Evolutionary conservation across 1,140 invertebrate species (phyloP).

Genomic region (Drosophila virilis): DNA sequence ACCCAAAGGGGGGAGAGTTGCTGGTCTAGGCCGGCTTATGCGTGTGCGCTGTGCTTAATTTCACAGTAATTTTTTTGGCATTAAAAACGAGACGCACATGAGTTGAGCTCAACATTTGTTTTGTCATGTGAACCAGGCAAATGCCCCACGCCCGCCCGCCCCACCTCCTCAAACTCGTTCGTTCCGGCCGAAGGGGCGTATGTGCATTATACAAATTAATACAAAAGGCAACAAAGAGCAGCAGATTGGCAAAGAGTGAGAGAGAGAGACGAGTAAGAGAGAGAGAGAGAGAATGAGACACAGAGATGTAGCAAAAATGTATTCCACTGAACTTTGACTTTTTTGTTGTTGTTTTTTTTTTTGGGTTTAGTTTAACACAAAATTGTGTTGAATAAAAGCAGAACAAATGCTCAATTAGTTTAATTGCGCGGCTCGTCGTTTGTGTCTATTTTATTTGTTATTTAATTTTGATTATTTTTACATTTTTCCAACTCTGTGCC

Average conservation of each 20-base stretch:
- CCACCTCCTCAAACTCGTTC: neutral
- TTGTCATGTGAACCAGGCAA: constrained; percentile 54
- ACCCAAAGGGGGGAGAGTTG: neutral
- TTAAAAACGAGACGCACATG: constrained; percentile 40
- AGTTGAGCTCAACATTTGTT: constrained; percentile 41
- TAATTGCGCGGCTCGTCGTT: constrained; percentile 9
- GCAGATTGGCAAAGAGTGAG: constrained; percentile 5
- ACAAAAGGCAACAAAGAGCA: constrained; percentile 28
- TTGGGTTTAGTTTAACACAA: constrained; percentile 12
- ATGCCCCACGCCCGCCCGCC: neutral
- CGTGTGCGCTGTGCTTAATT: constrained; percentile 53
- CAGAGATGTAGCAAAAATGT: constrained; percentile 37
- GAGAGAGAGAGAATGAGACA: neutral
- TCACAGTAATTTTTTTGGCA: constrained; percentile 33
- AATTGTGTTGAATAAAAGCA: constrained; percentile 25
- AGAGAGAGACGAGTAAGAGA: neutral
- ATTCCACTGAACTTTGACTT: constrained; percentile 59
- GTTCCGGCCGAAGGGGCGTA: constrained; percentile 49
- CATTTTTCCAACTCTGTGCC: constrained; percentile 5
- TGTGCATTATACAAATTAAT: constrained; percentile 70
- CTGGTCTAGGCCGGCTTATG: constrained; percentile 5
- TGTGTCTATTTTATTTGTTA: constrained; percentile 21
- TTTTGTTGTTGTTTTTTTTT: constrained; percentile 25
- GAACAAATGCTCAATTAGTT: constrained; percentile 50
- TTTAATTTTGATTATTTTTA: constrained; percentile 6